Base-by-base conservation (phyloP, 2,113 vertebrate species). In the Oncorhynchus keta region DNA sequence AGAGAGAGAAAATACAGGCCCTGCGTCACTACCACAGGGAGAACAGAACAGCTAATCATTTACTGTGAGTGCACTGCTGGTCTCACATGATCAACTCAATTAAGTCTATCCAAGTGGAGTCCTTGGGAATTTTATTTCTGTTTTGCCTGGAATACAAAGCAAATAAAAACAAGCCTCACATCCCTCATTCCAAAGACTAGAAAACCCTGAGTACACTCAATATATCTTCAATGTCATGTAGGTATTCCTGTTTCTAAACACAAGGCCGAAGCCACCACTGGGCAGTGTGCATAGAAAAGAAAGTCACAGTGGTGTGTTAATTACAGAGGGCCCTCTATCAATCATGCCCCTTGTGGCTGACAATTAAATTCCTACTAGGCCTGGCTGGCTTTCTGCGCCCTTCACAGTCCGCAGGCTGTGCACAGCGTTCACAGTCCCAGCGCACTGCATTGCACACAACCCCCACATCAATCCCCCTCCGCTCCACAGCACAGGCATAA, bases 31-130 rank as follows among this genome's bases (percentile, higher is more conserved):
- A 86, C 89, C 88, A 87, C 86, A 81, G 89, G 88, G 89, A 90
- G 85, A 84, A 79, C 72, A 76, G 81, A 84, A 79, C 74, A 76
- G 81, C 76, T 82, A 85, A 79, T 83, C 78, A 89, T 87, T 89
- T n/a, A 86, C 81, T 80, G 83, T 80, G 76, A 85, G 82, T 89
- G 86, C 86, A 81, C 87, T 89, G 87, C 87, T 66, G 22, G 85
- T 90, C 90, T 90, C 88, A 11, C 39, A 88, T 88, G 87, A 89
- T 92, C 87, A 90, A 89, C 89, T 90, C 86, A 89, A 91, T 90
- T 90, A 87, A 90, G 86, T 82, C 82, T 78, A 85, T 87, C 89
- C 86, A 88, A 83, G 85, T 80, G 76, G 77, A 82, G 75, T 81
- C 89, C 79, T 70, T 74, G 76, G 89, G 87, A 85, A 73, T 72